Evolutionary conservation across 2,797 vertebrate genomes (phyloP).

Genomic region (Ptychadena robeensis): DNA sequence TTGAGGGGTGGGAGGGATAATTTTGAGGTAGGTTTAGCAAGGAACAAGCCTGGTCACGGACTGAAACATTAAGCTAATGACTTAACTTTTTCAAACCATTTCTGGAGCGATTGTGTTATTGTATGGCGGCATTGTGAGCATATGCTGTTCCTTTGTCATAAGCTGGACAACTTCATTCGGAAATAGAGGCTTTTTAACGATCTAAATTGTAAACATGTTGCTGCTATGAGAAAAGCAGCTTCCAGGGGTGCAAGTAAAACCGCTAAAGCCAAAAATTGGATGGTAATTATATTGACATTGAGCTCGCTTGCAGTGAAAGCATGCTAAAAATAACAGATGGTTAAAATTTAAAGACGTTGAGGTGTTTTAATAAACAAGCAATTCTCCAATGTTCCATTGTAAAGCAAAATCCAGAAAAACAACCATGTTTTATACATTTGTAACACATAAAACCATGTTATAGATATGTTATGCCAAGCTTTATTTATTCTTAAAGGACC

Average conservation of each 20-base stretch:
- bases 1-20: neutral
- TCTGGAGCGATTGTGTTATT: slow-evolving; percentile 17
- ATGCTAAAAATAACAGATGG: slow-evolving; percentile 45
- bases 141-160: slow-evolving; percentile 47
- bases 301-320: slow-evolving; percentile 36
- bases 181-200: slow-evolving; percentile 42
- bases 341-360: slow-evolving; percentile 26
- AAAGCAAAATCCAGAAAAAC: neutral
- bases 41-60: slow-evolving; percentile 6
- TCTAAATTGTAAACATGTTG: slow-evolving; percentile 43
- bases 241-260: slow-evolving; percentile 47
- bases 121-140: slow-evolving; percentile 24
- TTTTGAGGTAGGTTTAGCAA: slow-evolving; percentile 28
- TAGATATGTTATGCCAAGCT: neutral
- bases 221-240: slow-evolving; percentile 28
- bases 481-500: neutral
- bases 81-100: slow-evolving; percentile 36
- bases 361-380: slow-evolving; percentile 33
- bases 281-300: slow-evolving; percentile 46
- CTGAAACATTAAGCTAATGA: slow-evolving; percentile 39
- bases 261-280: slow-evolving; percentile 42
- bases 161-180: slow-evolving; percentile 29
- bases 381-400: slow-evolving; percentile 1
- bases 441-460: neutral
- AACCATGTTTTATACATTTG: neutral